Conservation (phyloP, 2,888 invertebrate species). For the Calameuta idolon region DNA sequence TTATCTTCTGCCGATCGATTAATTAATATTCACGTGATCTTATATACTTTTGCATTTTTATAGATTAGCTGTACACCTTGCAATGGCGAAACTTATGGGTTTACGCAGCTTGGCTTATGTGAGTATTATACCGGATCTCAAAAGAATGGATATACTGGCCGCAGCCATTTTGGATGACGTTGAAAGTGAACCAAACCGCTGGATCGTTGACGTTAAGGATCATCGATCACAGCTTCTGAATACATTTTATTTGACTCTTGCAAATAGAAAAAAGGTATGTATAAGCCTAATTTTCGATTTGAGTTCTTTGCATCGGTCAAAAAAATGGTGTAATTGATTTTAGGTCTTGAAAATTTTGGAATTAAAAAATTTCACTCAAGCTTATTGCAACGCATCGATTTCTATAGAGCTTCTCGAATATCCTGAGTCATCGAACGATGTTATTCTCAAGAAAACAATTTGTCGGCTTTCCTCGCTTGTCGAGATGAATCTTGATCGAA, state of each 20-base stretch:
- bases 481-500: constrained; percentile 40
- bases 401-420: constrained; percentile 49
- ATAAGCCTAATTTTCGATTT: neutral
- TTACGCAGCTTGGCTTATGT: constrained; percentile 44
- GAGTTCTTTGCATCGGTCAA: neutral
- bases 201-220: constrained; percentile 49
- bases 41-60: neutral
- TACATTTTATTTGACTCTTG: constrained; percentile 54
- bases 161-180: constrained; percentile 45
- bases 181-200: constrained; percentile 39
- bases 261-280: constrained; percentile 52
- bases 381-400: constrained; percentile 43
- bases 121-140: constrained; percentile 48
- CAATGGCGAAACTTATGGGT: constrained; percentile 48
- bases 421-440: constrained; percentile 50
- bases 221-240: constrained; percentile 49
- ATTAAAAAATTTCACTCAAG: constrained; percentile 50
- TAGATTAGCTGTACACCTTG: constrained; percentile 54
- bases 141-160: constrained; percentile 50
- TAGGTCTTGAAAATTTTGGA: constrained; percentile 54
- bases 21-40: neutral
- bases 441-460: constrained; percentile 48
- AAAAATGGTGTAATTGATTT: neutral
- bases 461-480: constrained; percentile 50
- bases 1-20: neutral